These are phyloP conservation scores for Tympanuchus pallidicinctus DNA, from an alignment of 2,113 vertebrate species.

Conservation along the genomic window DNA sequence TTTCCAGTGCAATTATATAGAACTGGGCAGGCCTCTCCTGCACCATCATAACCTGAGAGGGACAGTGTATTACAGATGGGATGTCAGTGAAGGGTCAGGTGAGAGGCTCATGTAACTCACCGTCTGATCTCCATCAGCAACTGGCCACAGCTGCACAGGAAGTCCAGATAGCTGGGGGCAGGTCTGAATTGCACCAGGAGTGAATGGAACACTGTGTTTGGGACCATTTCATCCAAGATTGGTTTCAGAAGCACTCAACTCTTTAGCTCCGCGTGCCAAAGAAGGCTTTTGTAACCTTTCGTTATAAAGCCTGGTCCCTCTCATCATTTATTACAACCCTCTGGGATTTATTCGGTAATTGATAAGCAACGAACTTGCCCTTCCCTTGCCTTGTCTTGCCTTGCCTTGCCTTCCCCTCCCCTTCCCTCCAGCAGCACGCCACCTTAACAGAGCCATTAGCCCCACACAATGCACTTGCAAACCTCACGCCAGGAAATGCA, in stretches of 20 bases:
- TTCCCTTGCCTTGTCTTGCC: not conserved
- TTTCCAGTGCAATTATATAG: not conserved
- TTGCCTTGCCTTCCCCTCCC: too few relatives aligned
- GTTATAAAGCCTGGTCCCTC: not conserved
- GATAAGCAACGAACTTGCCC: not conserved
- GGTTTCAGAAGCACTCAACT: not conserved
- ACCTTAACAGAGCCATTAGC: not conserved
- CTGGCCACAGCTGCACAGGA: not conserved
- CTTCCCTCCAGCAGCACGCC: not conserved
- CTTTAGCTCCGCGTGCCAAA: not conserved
- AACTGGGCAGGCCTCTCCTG: not conserved
- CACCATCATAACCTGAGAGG: not conserved
- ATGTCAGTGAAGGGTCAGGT: not conserved
- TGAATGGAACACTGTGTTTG: not conserved
- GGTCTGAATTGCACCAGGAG: not conserved
- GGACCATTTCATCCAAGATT: not conserved
- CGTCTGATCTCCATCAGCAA: not conserved
- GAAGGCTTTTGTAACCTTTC: not conserved
- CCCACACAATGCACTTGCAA: not conserved
- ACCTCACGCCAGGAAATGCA: not conserved
- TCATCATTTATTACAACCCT: not conserved
- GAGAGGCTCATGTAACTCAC: not conserved
- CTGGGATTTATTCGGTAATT: not conserved
- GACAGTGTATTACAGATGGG: not conserved
- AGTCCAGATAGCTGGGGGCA: not conserved